phyloP scores from a whole-genome alignment of 1,140 invertebrate species.

The Anastrepha ludens region DNA sequence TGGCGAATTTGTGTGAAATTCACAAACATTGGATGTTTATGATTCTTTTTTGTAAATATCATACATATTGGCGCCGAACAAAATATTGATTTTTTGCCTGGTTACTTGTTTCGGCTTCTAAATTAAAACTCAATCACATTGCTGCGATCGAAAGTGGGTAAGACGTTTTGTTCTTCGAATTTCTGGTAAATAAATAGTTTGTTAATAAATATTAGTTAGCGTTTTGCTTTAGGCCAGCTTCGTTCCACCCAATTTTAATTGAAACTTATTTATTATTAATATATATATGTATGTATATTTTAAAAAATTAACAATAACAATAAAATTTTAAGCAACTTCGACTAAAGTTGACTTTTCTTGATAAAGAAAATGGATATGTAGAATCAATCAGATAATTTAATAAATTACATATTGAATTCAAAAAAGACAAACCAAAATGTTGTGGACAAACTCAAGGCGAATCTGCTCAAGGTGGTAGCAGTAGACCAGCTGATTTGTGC shows the following conservation, averaged over 20 bases:
- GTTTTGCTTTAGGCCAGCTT: conserved; percentile 6
- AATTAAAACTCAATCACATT: not conserved
- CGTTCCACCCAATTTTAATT: not conserved
- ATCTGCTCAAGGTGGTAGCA: too few relatives aligned
- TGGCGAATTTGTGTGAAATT: too few relatives aligned
- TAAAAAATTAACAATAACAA: conserved; percentile 48
- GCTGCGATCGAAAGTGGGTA: not conserved
- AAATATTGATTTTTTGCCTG: not conserved
- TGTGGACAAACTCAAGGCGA: too few relatives aligned
- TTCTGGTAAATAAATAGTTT: conserved; percentile 17
- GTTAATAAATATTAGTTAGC: conserved; percentile 41
- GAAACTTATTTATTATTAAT: conserved; percentile 22
- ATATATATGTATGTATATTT: conserved; percentile 30
- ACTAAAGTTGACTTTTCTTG: not conserved
- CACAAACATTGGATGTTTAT: not conserved
- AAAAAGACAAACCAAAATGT: not conserved
- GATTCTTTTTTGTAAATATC: not conserved
- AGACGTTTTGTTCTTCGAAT: not conserved
- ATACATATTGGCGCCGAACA: too few relatives aligned
- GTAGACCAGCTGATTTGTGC: too few relatives aligned
- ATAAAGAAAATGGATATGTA: conserved; percentile 24
- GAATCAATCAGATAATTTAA: not conserved
- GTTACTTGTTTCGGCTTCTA: not conserved
- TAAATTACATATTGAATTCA: conserved; percentile 3
- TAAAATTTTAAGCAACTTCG: conserved; percentile 9